These are phyloP conservation scores for Ceramica pisi DNA, from an alignment of 2,888 invertebrate species.

Conservation along the genomic window DNA sequence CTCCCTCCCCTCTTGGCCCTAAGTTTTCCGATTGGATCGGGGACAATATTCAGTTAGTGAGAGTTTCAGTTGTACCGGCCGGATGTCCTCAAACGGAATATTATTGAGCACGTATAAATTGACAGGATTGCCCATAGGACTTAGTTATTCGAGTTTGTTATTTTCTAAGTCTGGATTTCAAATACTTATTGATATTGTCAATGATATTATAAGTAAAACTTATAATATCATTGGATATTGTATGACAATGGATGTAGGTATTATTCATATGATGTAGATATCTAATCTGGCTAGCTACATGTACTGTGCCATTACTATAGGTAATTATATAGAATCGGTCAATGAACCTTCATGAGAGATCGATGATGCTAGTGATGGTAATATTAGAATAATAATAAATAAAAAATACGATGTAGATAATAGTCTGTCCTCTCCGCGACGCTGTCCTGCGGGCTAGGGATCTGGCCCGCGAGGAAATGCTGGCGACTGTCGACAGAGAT, in stretches of 20 bases:
- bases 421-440: too few species aligned
- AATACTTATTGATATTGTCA: slow-evolving; percentile 11
- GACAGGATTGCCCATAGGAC: slow-evolving; percentile 60
- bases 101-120: slow-evolving; percentile 68
- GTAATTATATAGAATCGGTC: too few species aligned
- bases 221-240: too few species aligned
- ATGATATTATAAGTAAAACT: too few species aligned
- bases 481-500: too few species aligned
- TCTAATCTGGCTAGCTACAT: background rate
- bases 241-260: background rate
- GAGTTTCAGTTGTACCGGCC: slow-evolving; percentile 40
- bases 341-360: too few species aligned
- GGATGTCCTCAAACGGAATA: slow-evolving; percentile 51
- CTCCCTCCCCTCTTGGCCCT: slow-evolving; percentile 33
- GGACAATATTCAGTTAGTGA: slow-evolving; percentile 28
- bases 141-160: slow-evolving; percentile 66
- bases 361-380: too few species aligned
- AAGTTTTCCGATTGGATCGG: slow-evolving; percentile 2
- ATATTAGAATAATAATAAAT: too few species aligned
- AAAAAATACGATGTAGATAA: too few species aligned
- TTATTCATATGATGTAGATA: slow-evolving; percentile 5
- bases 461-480: too few species aligned
- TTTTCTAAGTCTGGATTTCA: slow-evolving; percentile 51
- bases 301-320: background rate
- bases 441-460: too few species aligned